Evolutionary conservation across 2,888 invertebrate genomes (phyloP), one percentile per base, ranked within the genome.

Genomic region (Tenthredo scrophulariae): DNA sequence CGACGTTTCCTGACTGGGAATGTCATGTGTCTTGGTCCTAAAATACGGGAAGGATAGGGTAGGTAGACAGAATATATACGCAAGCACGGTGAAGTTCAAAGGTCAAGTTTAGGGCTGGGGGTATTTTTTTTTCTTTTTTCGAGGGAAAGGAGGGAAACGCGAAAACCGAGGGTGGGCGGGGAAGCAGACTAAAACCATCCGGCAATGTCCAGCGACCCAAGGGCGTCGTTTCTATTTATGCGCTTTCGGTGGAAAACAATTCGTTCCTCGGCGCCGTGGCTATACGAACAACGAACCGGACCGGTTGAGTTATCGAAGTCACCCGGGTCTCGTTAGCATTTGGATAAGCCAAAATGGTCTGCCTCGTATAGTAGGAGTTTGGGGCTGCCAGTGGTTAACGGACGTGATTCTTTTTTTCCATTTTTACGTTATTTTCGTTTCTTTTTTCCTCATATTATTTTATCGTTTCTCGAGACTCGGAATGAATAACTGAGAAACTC

Each of bases 211-310:
- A 46, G 9, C 82, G 67, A 83, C 79, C 79, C 79, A 50, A 62
- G 79, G 79, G 79, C 67, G 82, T 83, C 65, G 82, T 83, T 83
- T 65, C 43, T 83, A 43, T 67, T 83, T 83, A 83, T 46, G 82
- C 80, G 15, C 33, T 40, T 83, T 83, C 58, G 67, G 18, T 79
- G 37, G 67, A 83, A 83, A 83, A 83, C 82, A 83, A 83, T 83
- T 83, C 67, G 82, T 67, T 43, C 80, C 65, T 40, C 80, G 75
- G 37, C 43, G 70, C 70, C 33, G 22, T 10, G 43, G 62, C 33
- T 22, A 29, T 82, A 82, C 26, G 82, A 40, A 80, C 22, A 72
- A 43, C 75, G 22, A 65, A 82, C 65, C n/a, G 67, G 82, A 43
- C 43, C 67, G 62, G 80, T 67, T 83, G 82, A 83, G 82, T 83